A percentile compares a stretch with the other conserved stretches of the same genome.
These are phyloP conservation scores for Helogale parvula DNA, from an alignment of 2,113 vertebrate species.

Conservation along the genomic window DNA sequence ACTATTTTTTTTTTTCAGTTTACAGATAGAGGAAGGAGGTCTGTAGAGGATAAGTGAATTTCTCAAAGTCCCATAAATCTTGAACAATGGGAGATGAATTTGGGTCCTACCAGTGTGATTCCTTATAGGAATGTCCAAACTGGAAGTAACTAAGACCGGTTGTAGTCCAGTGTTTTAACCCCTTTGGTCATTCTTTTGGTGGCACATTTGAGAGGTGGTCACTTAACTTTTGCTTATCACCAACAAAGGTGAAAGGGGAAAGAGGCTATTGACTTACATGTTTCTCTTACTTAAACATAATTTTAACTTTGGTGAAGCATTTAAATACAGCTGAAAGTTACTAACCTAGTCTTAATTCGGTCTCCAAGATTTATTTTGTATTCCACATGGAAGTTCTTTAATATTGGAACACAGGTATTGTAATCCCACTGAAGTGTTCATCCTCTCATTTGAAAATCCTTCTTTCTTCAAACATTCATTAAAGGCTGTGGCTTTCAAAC, in stretches of 20 bases:
- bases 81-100: neutral
- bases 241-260: neutral
- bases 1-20: neutral
- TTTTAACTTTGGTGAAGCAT: neutral
- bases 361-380: neutral
- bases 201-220: neutral
- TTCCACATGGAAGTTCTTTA: neutral
- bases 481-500: neutral
- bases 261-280: too few species aligned
- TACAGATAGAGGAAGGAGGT: neutral
- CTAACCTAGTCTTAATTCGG: neutral
- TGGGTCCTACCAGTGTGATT: neutral
- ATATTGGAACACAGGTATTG: neutral
- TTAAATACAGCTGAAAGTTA: neutral
- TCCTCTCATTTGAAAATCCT: neutral
- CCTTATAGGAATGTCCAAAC: neutral
- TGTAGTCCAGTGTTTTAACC: neutral
- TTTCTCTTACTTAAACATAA: neutral
- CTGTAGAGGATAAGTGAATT: neutral
- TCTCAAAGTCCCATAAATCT: neutral
- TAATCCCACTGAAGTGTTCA: neutral
- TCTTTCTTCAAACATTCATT: neutral
- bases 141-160: neutral
- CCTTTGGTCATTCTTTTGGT: neutral
- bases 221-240: neutral